These are phyloP conservation scores for Thysanoteuthis rhombus DNA, from an alignment of 2,888 invertebrate species.

Conservation along the genomic window DNA sequence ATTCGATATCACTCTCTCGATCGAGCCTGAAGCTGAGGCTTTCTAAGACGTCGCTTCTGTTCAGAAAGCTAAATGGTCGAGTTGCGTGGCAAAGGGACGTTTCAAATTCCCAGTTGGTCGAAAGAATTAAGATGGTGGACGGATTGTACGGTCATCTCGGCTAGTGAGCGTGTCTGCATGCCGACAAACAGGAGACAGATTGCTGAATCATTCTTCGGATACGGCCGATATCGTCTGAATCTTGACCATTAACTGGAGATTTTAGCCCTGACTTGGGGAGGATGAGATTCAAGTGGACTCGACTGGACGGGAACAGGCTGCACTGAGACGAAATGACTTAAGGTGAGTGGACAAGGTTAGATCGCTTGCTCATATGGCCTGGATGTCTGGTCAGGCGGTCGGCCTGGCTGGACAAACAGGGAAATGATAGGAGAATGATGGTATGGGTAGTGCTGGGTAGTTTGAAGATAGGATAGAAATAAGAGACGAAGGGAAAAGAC, in stretches of 20 bases:
- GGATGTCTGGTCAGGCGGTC: not conserved
- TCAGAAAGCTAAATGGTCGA: not conserved
- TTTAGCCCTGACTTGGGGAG: not conserved
- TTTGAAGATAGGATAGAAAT: not conserved
- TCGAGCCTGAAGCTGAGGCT: not conserved
- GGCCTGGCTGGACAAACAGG: not conserved
- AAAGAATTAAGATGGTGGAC: not conserved
- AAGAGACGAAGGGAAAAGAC: not conserved
- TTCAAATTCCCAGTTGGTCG: not conserved
- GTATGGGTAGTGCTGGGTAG: not conserved
- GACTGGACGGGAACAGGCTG: not conserved
- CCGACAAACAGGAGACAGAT: constrained; percentile 12
- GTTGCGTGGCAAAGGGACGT: not conserved
- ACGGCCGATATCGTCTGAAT: not conserved
- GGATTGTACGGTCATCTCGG: constrained; percentile 1
- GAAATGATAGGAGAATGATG: not conserved
- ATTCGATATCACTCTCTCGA: not conserved
- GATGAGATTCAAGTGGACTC: not conserved
- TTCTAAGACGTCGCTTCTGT: not conserved
- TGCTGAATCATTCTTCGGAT: not conserved
- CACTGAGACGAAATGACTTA: not conserved
- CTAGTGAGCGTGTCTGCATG: not conserved
- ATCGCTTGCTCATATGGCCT: not conserved
- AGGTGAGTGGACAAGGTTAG: constrained; percentile 12
- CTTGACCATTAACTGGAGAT: constrained; percentile 12